Conservation (phyloP, 2,888 invertebrate species). For the Chydorus sphaericus region DNA sequence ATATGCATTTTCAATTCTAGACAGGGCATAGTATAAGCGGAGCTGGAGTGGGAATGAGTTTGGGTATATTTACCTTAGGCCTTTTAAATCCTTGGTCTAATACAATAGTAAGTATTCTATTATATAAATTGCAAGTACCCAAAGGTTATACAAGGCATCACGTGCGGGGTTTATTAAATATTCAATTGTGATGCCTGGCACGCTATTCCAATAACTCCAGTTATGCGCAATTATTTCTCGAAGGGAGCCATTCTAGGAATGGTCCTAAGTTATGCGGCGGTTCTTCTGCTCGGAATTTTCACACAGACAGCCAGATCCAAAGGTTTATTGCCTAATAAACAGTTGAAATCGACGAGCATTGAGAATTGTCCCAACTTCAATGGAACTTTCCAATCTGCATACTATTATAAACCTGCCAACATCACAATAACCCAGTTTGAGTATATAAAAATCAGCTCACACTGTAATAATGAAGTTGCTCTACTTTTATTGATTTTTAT, state of each 20-base stretch:
- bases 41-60: constrained; percentile 71
- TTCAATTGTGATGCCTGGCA: neutral
- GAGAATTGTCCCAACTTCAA: too few species aligned
- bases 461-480: too few species aligned
- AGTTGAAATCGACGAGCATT: neutral
- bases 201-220: too few species aligned
- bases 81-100: constrained; percentile 82
- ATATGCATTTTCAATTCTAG: neutral
- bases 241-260: constrained; percentile 23
- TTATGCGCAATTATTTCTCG: too few species aligned
- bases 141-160: too few species aligned
- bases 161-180: too few species aligned
- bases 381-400: too few species aligned
- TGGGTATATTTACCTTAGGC: constrained; percentile 73
- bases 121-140: too few species aligned
- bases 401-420: too few species aligned
- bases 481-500: too few species aligned
- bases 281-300: constrained; percentile 24
- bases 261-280: constrained; percentile 19
- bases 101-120: constrained; percentile 41
- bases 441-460: too few species aligned
- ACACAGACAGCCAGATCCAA: constrained; percentile 17
- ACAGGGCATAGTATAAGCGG: constrained; percentile 53
- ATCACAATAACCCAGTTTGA: too few species aligned
- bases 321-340: neutral